A percentile compares a stretch with the other conserved stretches of the same genome.
phyloP scores from a whole-genome alignment of 1,140 invertebrate species.

The Conus betulinus region DNA sequence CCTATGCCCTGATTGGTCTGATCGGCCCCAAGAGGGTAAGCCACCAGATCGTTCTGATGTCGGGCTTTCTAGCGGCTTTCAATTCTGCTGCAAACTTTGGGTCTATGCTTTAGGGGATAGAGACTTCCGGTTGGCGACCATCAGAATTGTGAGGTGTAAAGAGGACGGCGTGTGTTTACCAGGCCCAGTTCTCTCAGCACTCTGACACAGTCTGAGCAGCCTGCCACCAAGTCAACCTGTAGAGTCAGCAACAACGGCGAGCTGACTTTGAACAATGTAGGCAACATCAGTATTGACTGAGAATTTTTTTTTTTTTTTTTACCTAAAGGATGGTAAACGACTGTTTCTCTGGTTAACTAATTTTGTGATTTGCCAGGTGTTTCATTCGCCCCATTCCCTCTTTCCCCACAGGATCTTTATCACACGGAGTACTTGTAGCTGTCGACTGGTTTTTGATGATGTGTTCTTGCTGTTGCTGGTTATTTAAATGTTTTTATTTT shows the following conservation, averaged over 20 bases:
- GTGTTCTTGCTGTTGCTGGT: no score
- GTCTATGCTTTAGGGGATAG: slow-evolving; percentile 6
- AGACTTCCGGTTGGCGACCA: background rate
- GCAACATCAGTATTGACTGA: background rate
- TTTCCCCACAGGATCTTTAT: no score
- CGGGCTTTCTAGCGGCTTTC: background rate
- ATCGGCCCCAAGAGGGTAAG: slow-evolving; percentile 9
- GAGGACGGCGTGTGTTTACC: background rate
- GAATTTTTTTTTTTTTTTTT: no score
- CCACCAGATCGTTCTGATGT: background rate
- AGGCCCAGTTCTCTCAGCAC: background rate
- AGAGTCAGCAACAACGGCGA: background rate
- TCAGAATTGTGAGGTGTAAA: background rate
- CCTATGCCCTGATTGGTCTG: background rate
- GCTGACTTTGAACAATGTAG: background rate
- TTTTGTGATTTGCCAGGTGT: no score
- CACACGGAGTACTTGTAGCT: no score
- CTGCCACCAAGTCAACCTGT: background rate
- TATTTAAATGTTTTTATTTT: no score
- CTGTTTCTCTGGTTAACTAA: no score
- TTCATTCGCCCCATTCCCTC: no score
- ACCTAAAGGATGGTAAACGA: no score
- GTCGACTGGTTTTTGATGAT: no score
- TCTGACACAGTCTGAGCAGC: background rate
- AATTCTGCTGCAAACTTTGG: slow-evolving; percentile 15